A percentile compares a stretch with the other conserved stretches of the same genome.
Conservation (phyloP, 2,113 vertebrate genomes). For the Cyanistes caeruleus region DNA sequence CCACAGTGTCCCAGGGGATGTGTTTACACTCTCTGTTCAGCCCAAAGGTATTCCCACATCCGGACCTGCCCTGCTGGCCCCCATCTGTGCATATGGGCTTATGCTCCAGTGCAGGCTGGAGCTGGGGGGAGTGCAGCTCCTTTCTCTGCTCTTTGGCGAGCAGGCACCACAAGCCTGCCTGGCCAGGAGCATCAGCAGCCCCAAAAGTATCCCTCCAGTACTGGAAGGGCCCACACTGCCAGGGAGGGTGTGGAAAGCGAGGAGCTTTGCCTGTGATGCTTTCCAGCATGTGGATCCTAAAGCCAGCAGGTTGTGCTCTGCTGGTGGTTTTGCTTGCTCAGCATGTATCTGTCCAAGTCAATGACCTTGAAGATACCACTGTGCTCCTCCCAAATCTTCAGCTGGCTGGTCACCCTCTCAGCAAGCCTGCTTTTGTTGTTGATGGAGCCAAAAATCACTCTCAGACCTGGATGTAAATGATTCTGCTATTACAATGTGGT, state of each 20-base stretch:
- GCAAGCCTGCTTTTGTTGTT: not conserved
- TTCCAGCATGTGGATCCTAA: not conserved
- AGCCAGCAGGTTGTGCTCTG: not conserved
- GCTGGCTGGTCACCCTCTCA: not conserved
- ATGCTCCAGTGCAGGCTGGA: not conserved
- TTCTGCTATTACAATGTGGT: not conserved
- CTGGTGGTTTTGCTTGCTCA: not conserved
- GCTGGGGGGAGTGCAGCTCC: not conserved
- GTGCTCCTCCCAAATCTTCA: not conserved
- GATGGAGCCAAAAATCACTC: not conserved
- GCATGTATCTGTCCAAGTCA: accelerated
- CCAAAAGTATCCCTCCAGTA: accelerated
- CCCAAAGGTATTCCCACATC: not conserved
- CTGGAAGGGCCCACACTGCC: not conserved
- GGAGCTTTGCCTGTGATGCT: not conserved
- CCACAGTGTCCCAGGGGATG: accelerated
- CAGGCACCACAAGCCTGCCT: not conserved
- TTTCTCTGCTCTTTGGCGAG: not conserved
- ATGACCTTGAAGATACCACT: not conserved
- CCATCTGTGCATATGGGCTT: accelerated
- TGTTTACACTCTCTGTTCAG: not conserved
- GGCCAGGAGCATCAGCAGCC: not conserved
- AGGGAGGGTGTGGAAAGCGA: not conserved
- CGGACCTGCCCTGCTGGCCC: not conserved
- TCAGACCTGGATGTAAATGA: not conserved